A percentile compares a stretch with the other conserved stretches of the same genome.
These are phyloP conservation scores for Poecilobothrus nobilitatus DNA, from an alignment of 2,888 invertebrate species.

Conservation along the genomic window DNA sequence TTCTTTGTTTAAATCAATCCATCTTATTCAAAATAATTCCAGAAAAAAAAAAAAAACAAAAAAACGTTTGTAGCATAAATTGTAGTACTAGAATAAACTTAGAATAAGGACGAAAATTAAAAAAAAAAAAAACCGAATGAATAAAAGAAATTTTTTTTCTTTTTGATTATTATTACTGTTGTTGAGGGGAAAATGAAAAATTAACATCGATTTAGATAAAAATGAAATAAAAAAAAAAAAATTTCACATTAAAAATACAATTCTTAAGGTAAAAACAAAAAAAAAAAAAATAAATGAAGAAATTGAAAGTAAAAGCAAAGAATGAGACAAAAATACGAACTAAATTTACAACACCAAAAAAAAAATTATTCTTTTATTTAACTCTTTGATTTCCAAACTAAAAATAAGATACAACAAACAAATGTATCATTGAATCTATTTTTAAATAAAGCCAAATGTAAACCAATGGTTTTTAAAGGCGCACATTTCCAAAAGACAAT, in stretches of 20 bases:
- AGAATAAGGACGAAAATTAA: too few relatives aligned
- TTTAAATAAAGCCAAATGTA: too few relatives aligned
- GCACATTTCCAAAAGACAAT: too few relatives aligned
- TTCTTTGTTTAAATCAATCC: conserved; percentile 3
- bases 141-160: neutral
- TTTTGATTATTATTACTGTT: neutral
- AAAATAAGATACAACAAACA: too few relatives aligned
- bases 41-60: neutral
- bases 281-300: neutral
- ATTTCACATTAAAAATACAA: neutral
- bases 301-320: neutral
- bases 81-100: too few relatives aligned
- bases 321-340: neutral
- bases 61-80: neutral
- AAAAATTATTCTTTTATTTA: too few relatives aligned
- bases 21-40: neutral
- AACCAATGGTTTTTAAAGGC: too few relatives aligned
- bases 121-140: too few relatives aligned
- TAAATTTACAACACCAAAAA: too few relatives aligned
- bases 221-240: neutral
- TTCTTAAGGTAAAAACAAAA: neutral
- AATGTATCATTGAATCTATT: too few relatives aligned
- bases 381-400: too few relatives aligned
- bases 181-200: conserved; percentile 3
- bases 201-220: conserved; percentile 1